A percentile compares a stretch with the other conserved stretches of the same genome.
These are phyloP conservation scores for Cephus runcator DNA, from an alignment of 2,888 invertebrate species.

Conservation along the genomic window DNA sequence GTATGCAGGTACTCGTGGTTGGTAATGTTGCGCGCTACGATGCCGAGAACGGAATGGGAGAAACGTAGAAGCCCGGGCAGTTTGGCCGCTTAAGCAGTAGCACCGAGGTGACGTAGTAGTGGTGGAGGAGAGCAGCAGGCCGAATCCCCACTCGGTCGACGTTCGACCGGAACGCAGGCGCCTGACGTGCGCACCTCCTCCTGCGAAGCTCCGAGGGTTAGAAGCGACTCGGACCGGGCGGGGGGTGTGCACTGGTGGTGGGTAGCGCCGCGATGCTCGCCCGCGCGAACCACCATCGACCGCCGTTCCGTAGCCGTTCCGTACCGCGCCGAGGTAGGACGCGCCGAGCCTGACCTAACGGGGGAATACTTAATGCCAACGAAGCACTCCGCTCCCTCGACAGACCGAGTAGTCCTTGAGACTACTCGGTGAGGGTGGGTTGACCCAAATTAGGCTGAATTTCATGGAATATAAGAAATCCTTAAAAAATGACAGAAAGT, in stretches of 20 bases:
- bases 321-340: constrained; percentile 31
- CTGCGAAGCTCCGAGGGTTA: constrained; percentile 1
- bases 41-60: constrained; percentile 66
- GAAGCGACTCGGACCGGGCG: neutral
- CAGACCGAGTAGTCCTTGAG: constrained; percentile 18
- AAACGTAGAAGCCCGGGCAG: constrained; percentile 65
- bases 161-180: constrained; percentile 1
- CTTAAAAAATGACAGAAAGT: too few relatives aligned
- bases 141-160: constrained; percentile 24
- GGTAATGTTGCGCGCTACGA: constrained; percentile 62
- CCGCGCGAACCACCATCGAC: constrained; percentile 23
- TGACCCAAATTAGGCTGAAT: too few relatives aligned
- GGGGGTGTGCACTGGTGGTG: constrained; percentile 16
- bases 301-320: constrained; percentile 19
- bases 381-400: constrained; percentile 48
- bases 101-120: constrained; percentile 47
- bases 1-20: constrained; percentile 40
- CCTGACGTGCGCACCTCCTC: neutral
- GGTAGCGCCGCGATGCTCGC: constrained; percentile 33
- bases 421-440: too few relatives aligned
- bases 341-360: constrained; percentile 47
- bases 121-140: constrained; percentile 29
- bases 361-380: constrained; percentile 61
- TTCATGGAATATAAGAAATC: too few relatives aligned
- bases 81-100: constrained; percentile 48